Conservation (phyloP, 2,888 invertebrate species). For the Rotaria magnacalcarata region DNA sequence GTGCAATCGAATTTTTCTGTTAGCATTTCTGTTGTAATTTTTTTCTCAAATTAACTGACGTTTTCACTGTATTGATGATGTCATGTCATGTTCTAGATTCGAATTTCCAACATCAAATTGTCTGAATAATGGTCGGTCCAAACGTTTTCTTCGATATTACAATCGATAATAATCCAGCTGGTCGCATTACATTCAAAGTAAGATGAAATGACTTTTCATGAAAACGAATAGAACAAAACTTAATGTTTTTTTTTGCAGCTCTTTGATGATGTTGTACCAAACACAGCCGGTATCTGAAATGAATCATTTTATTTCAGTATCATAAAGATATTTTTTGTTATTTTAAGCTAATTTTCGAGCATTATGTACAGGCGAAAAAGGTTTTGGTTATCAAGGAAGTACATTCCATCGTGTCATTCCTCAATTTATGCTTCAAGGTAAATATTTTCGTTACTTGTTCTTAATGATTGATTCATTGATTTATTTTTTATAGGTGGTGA, state of each 20-base stretch:
- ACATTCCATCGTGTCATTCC: conserved; percentile 45
- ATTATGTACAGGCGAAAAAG: conserved; percentile 45
- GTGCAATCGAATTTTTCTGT: not conserved
- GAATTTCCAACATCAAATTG: not conserved
- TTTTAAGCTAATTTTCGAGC: conserved; percentile 45
- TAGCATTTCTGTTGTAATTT: conserved; percentile 4
- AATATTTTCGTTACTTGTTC: not conserved
- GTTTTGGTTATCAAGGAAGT: conserved; percentile 44
- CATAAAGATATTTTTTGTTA: not conserved
- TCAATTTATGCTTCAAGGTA: conserved; percentile 45
- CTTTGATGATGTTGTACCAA: conserved; percentile 81
- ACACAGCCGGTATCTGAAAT: conserved; percentile 67
- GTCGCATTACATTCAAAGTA: conserved; percentile 47
- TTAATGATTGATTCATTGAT: not conserved
- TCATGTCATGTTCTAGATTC: not conserved
- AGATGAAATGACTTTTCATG: not conserved
- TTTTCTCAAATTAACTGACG: not conserved
- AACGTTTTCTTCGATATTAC: conserved; percentile 41
- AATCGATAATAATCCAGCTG: conserved; percentile 42
- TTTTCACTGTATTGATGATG: not conserved
- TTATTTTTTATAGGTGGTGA: conserved; percentile 34
- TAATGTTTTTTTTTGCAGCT: conserved; percentile 64
- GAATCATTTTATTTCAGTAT: not conserved
- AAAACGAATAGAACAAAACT: not conserved
- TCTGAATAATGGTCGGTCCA: not conserved